Conservation (phyloP, 2,113 vertebrate genomes). For the Psilopsiagon aurifrons region DNA sequence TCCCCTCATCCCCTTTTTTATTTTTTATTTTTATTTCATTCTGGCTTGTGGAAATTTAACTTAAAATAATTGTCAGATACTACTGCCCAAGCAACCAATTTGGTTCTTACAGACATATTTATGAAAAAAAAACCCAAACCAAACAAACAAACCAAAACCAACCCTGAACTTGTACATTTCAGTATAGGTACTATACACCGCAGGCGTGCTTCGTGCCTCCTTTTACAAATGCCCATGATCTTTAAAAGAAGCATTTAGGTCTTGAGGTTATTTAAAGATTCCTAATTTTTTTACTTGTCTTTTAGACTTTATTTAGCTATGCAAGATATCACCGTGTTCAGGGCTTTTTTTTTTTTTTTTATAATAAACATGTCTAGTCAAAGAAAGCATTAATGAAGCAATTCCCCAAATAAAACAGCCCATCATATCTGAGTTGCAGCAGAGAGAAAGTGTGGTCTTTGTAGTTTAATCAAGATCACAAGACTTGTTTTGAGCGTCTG, state of each 20-base stretch:
- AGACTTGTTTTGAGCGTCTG: constrained; percentile 87
- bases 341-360: constrained; percentile 76
- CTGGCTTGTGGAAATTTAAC: not conserved
- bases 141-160: not conserved
- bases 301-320: constrained; percentile 78
- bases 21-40: not conserved
- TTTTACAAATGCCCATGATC: not conserved
- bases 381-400: constrained; percentile 93
- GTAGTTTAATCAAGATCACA: constrained; percentile 91
- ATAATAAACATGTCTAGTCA: constrained; percentile 94
- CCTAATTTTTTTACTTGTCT: constrained; percentile 70
- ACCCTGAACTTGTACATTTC: not conserved
- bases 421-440: constrained; percentile 87
- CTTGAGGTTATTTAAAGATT: constrained; percentile 71
- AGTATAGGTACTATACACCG: not conserved
- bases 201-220: not conserved
- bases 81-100: not conserved
- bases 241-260: constrained; percentile 54
- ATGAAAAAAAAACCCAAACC: not conserved
- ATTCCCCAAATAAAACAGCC: constrained; percentile 90
- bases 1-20: rapidly evolving
- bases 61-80: not conserved
- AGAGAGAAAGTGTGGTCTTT: constrained; percentile 87
- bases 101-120: not conserved
- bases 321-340: constrained; percentile 78